phyloP scores from a whole-genome alignment of 2,797 vertebrate species.

The Hoplostethus mediterraneus region DNA sequence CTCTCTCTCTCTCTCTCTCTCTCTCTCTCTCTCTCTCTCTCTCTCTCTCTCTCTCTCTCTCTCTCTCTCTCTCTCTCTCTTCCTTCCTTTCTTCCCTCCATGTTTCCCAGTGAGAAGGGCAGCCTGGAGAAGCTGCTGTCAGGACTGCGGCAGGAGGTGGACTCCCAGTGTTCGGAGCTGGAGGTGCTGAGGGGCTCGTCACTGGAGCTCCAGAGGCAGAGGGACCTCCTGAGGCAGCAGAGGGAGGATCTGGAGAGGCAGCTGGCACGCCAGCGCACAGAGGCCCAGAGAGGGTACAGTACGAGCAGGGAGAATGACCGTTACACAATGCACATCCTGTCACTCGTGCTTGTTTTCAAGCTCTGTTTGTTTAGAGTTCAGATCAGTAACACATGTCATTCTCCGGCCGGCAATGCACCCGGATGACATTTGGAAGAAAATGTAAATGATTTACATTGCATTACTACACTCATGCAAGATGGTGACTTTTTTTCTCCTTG shows the following conservation, averaged over 20 bases:
- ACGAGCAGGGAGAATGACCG: constrained; percentile 47
- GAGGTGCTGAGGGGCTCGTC: constrained; percentile 74
- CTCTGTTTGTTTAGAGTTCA: constrained; percentile 76
- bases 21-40: not conserved
- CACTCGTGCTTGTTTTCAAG: constrained; percentile 72
- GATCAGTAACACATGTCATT: constrained; percentile 85
- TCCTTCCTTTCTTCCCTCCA: constrained; percentile 1
- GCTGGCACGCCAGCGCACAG: constrained; percentile 72
- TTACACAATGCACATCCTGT: constrained; percentile 70
- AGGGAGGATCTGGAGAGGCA: constrained; percentile 82
- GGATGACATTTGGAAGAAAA: constrained; percentile 72
- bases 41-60: no score
- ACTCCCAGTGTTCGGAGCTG: constrained; percentile 72
- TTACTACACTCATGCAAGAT: constrained; percentile 66
- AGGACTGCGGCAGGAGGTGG: constrained; percentile 75
- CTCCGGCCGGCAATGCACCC: constrained; percentile 60
- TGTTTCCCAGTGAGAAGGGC: constrained; percentile 81
- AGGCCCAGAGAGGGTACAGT: constrained; percentile 84
- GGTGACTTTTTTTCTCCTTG: constrained; percentile 37
- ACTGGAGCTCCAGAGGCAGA: constrained; percentile 81
- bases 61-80: not conserved
- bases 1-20: not conserved
- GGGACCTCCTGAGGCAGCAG: constrained; percentile 81
- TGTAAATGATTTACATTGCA: constrained; percentile 74
- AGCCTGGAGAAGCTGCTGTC: constrained; percentile 76